A percentile compares a stretch with the other conserved stretches of the same genome.
Evolutionary conservation across 2,888 invertebrate species (phyloP).

Genomic region (Caenorhabditis sinica): DNA sequence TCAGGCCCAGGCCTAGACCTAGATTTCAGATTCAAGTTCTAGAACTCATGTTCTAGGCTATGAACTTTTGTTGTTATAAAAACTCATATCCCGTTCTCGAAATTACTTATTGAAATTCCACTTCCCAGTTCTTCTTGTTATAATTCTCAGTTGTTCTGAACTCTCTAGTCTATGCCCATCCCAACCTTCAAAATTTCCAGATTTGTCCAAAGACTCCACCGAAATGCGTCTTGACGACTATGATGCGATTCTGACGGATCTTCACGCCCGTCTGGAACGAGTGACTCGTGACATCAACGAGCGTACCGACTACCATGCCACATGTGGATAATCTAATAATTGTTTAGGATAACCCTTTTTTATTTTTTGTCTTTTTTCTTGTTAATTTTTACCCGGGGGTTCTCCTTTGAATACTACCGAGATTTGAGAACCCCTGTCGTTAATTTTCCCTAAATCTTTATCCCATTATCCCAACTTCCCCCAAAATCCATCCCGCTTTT

Average conservation of each 20-base stretch:
- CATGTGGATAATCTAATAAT: slow-evolving; percentile 67
- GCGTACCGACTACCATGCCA: slow-evolving; percentile 78
- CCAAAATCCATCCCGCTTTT: slow-evolving; percentile 36
- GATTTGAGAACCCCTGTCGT: background rate
- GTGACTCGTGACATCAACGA: slow-evolving; percentile 77
- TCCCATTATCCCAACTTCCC: slow-evolving; percentile 7
- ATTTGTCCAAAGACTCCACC: slow-evolving; percentile 77
- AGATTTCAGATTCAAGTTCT: too few relatives aligned
- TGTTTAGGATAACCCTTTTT: slow-evolving; percentile 12
- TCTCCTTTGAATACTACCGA: too few relatives aligned
- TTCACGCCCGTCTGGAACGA: slow-evolving; percentile 75
- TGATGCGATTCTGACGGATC: slow-evolving; percentile 70
- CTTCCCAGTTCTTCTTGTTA: too few relatives aligned
- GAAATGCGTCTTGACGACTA: slow-evolving; percentile 79
- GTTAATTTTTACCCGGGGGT: background rate
- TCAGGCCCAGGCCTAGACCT: too few relatives aligned
- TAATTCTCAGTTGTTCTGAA: slow-evolving; percentile 32
- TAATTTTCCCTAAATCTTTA: background rate
- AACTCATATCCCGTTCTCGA: too few relatives aligned
- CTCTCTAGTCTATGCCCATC: too few relatives aligned
- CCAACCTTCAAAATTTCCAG: slow-evolving; percentile 64
- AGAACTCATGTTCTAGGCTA: too few relatives aligned
- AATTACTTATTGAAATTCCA: too few relatives aligned
- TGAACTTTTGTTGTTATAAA: too few relatives aligned
- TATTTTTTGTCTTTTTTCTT: background rate